phyloP scores from a whole-genome alignment of 2,888 invertebrate species.

The Cheilosia soror region DNA sequence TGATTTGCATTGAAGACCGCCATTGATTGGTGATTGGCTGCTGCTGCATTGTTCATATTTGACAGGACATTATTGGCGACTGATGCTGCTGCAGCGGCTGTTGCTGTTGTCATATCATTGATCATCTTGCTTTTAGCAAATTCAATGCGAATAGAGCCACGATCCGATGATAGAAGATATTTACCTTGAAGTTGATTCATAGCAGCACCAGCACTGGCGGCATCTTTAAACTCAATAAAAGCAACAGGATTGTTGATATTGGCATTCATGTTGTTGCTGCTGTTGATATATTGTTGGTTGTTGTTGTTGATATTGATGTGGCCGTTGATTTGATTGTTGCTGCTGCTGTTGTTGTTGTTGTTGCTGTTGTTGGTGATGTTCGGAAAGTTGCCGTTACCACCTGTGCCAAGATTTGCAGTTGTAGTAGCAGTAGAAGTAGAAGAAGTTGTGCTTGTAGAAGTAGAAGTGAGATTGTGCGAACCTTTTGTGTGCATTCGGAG shows the following conservation, averaged over 20 bases:
- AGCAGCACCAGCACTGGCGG: slow-evolving; percentile 95
- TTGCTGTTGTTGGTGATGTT: slow-evolving; percentile 49
- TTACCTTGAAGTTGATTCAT: slow-evolving; percentile 98
- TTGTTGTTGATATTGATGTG: slow-evolving; percentile 65
- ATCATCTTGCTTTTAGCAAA: slow-evolving; percentile 99
- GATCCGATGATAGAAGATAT: slow-evolving; percentile 97
- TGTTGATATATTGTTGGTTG: slow-evolving; percentile 68
- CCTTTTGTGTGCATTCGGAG: slow-evolving; percentile 97
- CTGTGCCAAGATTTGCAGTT: slow-evolving; percentile 77
- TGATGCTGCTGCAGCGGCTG: slow-evolving; percentile 35
- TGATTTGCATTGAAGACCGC: slow-evolving; percentile 54
- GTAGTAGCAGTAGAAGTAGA: slow-evolving; percentile 80
- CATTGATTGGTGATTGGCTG: slow-evolving; percentile 53
- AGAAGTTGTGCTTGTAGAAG: slow-evolving; percentile 81
- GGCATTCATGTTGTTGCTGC: slow-evolving; percentile 64
- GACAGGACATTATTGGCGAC: slow-evolving; percentile 37
- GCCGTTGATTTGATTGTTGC: slow-evolving; percentile 68
- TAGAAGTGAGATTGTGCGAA: slow-evolving; percentile 83
- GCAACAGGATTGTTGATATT: slow-evolving; percentile 93
- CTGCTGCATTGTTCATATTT: slow-evolving; percentile 63
- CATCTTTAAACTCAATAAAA: slow-evolving; percentile 98
- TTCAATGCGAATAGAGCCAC: slow-evolving; percentile 99
- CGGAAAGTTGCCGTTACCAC: slow-evolving; percentile 69
- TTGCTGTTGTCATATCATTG: slow-evolving; percentile 84
- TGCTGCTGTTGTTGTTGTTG: slow-evolving; percentile 72